Evolutionary conservation across 2,113 vertebrate species (phyloP), one percentile per base, ranked within the genome.

Genomic region (Cephalopholis sonnerati): DNA sequence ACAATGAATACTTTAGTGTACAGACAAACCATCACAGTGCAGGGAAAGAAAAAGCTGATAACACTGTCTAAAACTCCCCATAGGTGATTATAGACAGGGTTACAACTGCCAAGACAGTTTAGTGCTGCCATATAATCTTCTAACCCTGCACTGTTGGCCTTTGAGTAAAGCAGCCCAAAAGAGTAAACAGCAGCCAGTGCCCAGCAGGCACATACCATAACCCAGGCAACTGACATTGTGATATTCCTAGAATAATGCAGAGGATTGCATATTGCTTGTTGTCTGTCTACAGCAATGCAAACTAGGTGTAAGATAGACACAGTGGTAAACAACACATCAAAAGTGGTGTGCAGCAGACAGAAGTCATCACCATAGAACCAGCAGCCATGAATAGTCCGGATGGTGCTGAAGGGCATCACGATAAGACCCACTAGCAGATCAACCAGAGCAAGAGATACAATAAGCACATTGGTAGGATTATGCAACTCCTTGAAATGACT

Each of bases 401-500:
- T 54, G 36, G 88, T 75, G 27, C 90, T 92, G 46, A 93, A 90
- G 1, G 93, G 91, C 92, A 93, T 91, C 18, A 71, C 24, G 46
- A 24, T 5, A 16, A 64, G 48, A 46, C 67, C 77, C 20, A 79
- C 77, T 2, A 93, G 83, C 18, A 93, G 70, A n/a, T 94, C 93
- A 0, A 76, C 84, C 17, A 92, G 36, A 22, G 92, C 93, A 78
- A 94, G 79, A 75, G 93, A 94, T 62, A 92, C 75, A 61, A 92
- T 77, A 41, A 94, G 74, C 29, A 90, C 72, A 32, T 93, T 94
- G 10, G 93, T 93, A n/a, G 92, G 91, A 44, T 83, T 94, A 53
- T 94, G 93, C 54, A 94, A 75, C 70, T 92, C 90, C 66, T 85
- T 93, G 29, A 93, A 94, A 61, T 91, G 88, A 7, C 83, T 59